Evolutionary conservation across 2,797 vertebrate genomes (phyloP).

Genomic region (Poeciliopsis gracilis): DNA sequence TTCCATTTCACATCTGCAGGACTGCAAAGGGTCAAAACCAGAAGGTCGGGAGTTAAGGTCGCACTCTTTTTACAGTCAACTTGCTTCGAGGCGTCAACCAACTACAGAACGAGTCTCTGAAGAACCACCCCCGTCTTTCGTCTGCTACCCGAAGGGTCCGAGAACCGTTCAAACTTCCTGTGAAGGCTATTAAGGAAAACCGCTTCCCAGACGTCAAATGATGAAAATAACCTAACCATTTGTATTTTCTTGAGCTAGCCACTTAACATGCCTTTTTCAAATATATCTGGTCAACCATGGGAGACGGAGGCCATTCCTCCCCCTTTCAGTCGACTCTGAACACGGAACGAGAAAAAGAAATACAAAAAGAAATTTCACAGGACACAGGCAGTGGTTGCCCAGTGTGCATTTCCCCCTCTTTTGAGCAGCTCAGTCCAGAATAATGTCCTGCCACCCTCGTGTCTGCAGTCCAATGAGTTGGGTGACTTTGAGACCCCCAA

Average conservation of each 20-base stretch:
- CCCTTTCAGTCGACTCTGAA: constrained; percentile 49
- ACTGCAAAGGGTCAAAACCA: constrained; percentile 65
- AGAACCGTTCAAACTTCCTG: constrained; percentile 37
- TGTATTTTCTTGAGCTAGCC: constrained; percentile 70
- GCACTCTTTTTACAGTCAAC: constrained; percentile 45
- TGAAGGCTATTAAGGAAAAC: constrained; percentile 37
- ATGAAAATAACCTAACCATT: constrained; percentile 56
- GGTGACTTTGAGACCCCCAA: constrained; percentile 41
- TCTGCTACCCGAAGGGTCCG: constrained; percentile 43
- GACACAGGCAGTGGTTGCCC: constrained; percentile 69
- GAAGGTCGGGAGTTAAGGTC: constrained; percentile 47
- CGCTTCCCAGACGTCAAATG: constrained; percentile 43
- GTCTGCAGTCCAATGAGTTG: constrained; percentile 49
- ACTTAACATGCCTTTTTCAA: constrained; percentile 72
- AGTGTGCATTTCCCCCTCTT: constrained; percentile 63
- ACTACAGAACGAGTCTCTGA: constrained; percentile 26
- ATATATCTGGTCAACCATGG: constrained; percentile 39
- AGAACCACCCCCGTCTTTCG: constrained; percentile 7
- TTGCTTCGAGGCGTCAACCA: constrained; percentile 16
- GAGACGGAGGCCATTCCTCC: constrained; percentile 33
- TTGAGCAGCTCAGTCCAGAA: constrained; percentile 65
- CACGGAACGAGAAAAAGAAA: constrained; percentile 43
- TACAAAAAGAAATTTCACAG: constrained; percentile 58
- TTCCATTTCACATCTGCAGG: constrained; percentile 67
- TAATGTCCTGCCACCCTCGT: constrained; percentile 46